Conservation (phyloP, 2,113 vertebrate genomes). For the Cromileptes altivelis region DNA sequence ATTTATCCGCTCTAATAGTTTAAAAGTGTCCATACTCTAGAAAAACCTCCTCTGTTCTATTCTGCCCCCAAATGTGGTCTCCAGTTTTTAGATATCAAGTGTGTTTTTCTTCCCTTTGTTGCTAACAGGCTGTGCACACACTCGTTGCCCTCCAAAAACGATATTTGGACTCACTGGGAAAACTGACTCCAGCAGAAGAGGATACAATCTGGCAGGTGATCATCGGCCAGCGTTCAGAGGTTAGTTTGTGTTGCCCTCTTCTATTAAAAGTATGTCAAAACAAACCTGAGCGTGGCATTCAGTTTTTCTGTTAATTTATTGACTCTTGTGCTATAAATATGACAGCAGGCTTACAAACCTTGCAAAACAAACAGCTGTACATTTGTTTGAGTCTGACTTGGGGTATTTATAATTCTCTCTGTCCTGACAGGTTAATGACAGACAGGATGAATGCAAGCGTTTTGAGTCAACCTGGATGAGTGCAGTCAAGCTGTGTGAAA, state of each 20-base stretch:
- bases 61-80: neutral
- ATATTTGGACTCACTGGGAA: slow-evolving; percentile 81
- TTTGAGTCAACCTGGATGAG: slow-evolving; percentile 82
- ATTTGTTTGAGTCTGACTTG: slow-evolving; percentile 2
- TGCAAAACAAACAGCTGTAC: neutral
- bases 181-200: slow-evolving; percentile 79
- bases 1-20: neutral
- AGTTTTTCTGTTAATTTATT: neutral
- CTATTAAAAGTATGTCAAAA: neutral
- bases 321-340: neutral
- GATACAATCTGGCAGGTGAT: slow-evolving; percentile 87
- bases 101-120: slow-evolving; percentile 8
- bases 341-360: neutral
- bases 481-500: slow-evolving; percentile 81
- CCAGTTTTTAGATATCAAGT: neutral
- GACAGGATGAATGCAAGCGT: slow-evolving; percentile 76
- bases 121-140: slow-evolving; percentile 83
- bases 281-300: neutral
- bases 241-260: slow-evolving; percentile 44
- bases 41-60: neutral
- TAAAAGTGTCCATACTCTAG: neutral
- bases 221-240: slow-evolving; percentile 83
- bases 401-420: slow-evolving; percentile 3
- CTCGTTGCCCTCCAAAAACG: slow-evolving; percentile 82
- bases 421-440: slow-evolving; percentile 75